Evolutionary conservation across 2,888 invertebrate genomes (phyloP).

Genomic region (Arenicola marina): DNA sequence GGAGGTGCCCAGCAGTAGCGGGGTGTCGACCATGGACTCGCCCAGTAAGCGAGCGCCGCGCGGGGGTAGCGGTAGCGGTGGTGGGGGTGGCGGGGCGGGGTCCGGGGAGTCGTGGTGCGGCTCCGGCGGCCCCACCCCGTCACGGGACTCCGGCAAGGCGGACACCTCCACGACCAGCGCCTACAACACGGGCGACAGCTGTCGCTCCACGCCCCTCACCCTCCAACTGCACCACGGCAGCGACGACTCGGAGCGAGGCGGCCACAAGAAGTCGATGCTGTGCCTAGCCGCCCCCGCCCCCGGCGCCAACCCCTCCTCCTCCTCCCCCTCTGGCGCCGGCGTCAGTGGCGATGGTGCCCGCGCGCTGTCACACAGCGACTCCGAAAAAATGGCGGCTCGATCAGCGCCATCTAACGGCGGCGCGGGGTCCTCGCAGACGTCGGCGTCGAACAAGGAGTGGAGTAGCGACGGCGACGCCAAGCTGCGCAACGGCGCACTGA

Average conservation of each 20-base stretch:
- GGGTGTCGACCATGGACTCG: not conserved
- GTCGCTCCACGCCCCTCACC: conserved; percentile 67
- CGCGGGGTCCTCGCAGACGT: not conserved
- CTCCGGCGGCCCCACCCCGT: too few species aligned
- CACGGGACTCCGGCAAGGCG: not conserved
- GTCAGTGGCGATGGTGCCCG: too few species aligned
- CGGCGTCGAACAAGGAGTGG: not conserved
- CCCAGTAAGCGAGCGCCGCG: too few species aligned
- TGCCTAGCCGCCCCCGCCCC: conserved; percentile 38
- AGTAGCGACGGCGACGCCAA: conserved; percentile 3
- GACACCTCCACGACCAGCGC: conserved; percentile 61
- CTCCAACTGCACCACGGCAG: conserved; percentile 51
- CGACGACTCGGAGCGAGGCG: conserved; percentile 35
- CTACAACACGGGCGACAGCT: conserved; percentile 78
- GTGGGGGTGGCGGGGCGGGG: too few species aligned
- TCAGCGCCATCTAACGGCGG: too few species aligned
- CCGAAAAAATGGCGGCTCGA: not conserved
- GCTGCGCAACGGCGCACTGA: not conserved
- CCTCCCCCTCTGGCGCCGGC: not conserved
- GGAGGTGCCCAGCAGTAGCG: not conserved
- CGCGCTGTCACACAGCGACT: conserved; percentile 5
- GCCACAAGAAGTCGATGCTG: conserved; percentile 45
- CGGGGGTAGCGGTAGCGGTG: too few species aligned
- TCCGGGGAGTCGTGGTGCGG: too few species aligned
- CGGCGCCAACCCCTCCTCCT: too few species aligned